Percentiles rank a stretch among this genome's conserved stretches.
phyloP scores from a whole-genome alignment of 2,113 vertebrate species.

The Alectura lathami region DNA sequence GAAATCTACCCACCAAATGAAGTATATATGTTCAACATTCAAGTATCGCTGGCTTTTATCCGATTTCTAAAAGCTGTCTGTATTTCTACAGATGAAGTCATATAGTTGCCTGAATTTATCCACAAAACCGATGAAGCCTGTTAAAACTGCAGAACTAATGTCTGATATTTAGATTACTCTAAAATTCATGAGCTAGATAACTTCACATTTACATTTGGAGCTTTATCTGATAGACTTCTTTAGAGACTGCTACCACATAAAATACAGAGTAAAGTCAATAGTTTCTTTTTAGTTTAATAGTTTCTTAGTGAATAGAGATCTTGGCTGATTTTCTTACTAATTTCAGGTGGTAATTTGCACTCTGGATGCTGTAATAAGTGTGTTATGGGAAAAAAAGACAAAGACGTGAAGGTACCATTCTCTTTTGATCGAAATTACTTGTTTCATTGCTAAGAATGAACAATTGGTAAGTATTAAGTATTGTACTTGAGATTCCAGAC shows the following conservation, averaged over 20 bases:
- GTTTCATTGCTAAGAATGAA: not conserved
- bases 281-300: too few species aligned
- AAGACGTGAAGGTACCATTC: fast-evolving
- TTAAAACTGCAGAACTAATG: not conserved
- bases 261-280: not conserved
- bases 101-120: not conserved
- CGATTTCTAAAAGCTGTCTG: not conserved
- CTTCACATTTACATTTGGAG: not conserved
- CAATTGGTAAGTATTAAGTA: not conserved
- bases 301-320: not conserved
- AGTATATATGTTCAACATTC: not conserved
- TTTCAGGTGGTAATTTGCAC: not conserved
- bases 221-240: not conserved
- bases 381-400: not conserved
- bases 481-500: not conserved
- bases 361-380: not conserved
- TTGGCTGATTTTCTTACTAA: not conserved
- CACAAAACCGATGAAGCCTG: not conserved
- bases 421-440: not conserved
- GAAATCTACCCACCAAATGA: not conserved
- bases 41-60: not conserved
- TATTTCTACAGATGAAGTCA: not conserved
- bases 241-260: not conserved
- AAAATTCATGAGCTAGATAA: not conserved
- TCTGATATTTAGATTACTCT: not conserved